Conservation (phyloP, 2,888 invertebrate genomes). For the Therioaphis trifolii region DNA sequence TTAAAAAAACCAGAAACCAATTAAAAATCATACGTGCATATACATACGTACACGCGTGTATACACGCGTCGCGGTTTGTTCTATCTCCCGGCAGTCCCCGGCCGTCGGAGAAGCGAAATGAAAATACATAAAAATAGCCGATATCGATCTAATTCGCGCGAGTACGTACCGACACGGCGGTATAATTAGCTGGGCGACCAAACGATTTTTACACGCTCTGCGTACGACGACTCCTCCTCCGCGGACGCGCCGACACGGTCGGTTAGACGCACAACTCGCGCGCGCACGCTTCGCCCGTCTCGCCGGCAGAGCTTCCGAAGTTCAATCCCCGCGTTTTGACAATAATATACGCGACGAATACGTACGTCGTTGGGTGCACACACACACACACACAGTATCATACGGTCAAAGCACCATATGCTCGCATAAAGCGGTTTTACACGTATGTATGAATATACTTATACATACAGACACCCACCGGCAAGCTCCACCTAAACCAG, state of each 20-base stretch:
- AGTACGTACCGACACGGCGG: neutral
- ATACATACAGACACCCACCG: slow-evolving; percentile 41
- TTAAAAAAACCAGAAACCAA: slow-evolving; percentile 50
- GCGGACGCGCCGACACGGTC: neutral
- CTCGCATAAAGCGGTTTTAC: neutral
- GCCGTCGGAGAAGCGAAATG: neutral
- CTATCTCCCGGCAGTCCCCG: neutral
- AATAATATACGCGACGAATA: too few species aligned
- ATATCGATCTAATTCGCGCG: slow-evolving; percentile 25
- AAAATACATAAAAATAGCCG: slow-evolving; percentile 14
- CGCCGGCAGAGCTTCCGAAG: too few species aligned
- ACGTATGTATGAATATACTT: neutral
- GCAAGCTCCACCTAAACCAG: slow-evolving; percentile 54
- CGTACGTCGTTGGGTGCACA: too few species aligned
- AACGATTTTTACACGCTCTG: slow-evolving; percentile 27
- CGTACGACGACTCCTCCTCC: neutral
- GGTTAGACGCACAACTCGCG: neutral
- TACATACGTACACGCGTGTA: neutral
- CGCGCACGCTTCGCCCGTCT: too few species aligned
- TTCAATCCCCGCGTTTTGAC: too few species aligned
- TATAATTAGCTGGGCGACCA: slow-evolving; percentile 31
- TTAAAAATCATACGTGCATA: slow-evolving; percentile 42
- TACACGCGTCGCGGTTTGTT: neutral
- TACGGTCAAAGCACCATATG: neutral
- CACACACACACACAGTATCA: neutral